Base-by-base conservation (phyloP, 2,113 vertebrate species). In the Gallinago paraguaiae region DNA sequence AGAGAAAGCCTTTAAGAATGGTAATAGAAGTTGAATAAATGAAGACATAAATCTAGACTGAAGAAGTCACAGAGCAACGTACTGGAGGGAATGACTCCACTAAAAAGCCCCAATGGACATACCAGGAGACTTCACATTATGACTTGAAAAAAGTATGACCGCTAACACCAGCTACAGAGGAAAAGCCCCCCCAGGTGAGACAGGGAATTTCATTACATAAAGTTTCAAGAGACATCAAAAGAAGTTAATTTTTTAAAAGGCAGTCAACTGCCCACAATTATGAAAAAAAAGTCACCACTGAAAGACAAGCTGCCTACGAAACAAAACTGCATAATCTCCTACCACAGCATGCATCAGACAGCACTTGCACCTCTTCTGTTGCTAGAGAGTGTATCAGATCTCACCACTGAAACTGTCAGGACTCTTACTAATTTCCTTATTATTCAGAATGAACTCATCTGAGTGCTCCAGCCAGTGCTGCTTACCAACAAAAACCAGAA, bases 331-430 rank as follows among this genome's bases (percentile, higher is more conserved):
- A 71, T 46, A 19, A 72, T 43, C 35, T 77, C 27, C 80, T 59
- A 77, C 41, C 13, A 51, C 43, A 53, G 54, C 33, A 39, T 19
- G 45, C 48, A 88, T 23, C 10, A 86, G 31, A 39, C 24, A 85
- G 37, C 27, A 78, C n/a, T 45, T 1, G 0, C 28, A 20, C 19
- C 77, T 67, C 50, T 77, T 53, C 31, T 50, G 68, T 18, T 78
- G 15, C 37, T 67, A 67, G 69, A 50, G 57, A 48, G 17, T 0
- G 0, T 10, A 41, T 37, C 67, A 64, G 22, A 1, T 43, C 39
- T 18, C 57, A 59, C 27, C 48, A 63, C 31, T 12, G 25, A 71
- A 86, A 91, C 4, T 11, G 22, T 13, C 39, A 75, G 22, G 53
- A 35, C 57, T 79, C 33, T 56, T 41, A 64, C 35, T 13, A 6